These are phyloP conservation scores for Salarias fasciatus DNA, from an alignment of 2,797 vertebrate genomes.

Conservation along the genomic window DNA sequence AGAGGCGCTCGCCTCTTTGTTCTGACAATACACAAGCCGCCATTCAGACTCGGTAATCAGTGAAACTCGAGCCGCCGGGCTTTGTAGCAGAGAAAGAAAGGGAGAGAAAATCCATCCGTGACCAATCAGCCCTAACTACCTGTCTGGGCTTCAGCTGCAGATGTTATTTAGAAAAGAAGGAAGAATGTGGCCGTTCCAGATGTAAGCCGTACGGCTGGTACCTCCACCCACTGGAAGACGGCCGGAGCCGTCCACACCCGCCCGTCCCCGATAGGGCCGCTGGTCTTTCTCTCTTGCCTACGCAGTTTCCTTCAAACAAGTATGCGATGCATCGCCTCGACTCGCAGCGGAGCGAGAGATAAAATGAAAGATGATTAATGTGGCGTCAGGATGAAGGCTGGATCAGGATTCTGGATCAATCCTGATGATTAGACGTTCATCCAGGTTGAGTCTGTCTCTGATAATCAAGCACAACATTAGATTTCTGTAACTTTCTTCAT, in stretches of 20 bases:
- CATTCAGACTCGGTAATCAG: conserved; percentile 90
- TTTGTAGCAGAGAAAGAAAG: conserved; percentile 71
- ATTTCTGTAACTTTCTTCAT: no score
- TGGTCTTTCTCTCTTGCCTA: conserved; percentile 52
- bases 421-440: no score
- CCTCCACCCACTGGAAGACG: conserved; percentile 67
- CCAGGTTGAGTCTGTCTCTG: no score
- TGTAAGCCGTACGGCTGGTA: conserved; percentile 79
- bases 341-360: no score
- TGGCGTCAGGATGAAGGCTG: conserved; percentile 1
- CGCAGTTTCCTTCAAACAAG: conserved; percentile 44
- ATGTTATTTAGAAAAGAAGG: conserved; percentile 78
- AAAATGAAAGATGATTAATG: conserved; percentile 48
- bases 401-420: conserved; percentile 24
- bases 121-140: conserved; percentile 87
- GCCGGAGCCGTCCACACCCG: conserved; percentile 64
- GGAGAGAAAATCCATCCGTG: conserved; percentile 81
- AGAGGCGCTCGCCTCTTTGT: conserved; percentile 85
- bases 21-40: conserved; percentile 90
- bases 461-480: no score
- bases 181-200: conserved; percentile 73
- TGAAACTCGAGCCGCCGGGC: conserved; percentile 88
- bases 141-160: conserved; percentile 85
- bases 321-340: conserved; percentile 55
- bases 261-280: conserved; percentile 56